Percentiles rank a stretch among this genome's conserved stretches.
Conservation (phyloP, 2,113 vertebrate genomes). For the Agelaius phoeniceus region DNA sequence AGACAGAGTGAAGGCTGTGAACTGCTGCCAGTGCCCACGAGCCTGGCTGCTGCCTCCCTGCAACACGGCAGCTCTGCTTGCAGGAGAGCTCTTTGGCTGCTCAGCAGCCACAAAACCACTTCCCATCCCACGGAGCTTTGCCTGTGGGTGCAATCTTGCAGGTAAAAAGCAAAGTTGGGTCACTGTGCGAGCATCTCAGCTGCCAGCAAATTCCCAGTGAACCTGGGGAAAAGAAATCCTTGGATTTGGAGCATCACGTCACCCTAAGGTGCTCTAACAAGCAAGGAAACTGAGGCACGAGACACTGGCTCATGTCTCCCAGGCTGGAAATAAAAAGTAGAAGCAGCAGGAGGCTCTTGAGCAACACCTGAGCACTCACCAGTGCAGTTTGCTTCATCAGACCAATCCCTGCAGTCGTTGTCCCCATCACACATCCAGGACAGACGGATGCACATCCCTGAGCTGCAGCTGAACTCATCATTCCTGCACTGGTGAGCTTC, state of each 20-base stretch:
- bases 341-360: background rate
- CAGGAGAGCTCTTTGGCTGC: background rate
- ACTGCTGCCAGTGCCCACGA: background rate
- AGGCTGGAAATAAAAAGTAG: background rate
- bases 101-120: background rate
- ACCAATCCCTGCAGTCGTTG: slow-evolving; percentile 98
- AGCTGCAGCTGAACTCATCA: slow-evolving; percentile 91
- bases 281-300: background rate
- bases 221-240: background rate
- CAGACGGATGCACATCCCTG: slow-evolving; percentile 91
- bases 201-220: background rate
- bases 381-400: slow-evolving; percentile 93
- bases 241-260: background rate
- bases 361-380: slow-evolving; percentile 68
- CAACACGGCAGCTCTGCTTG: background rate
- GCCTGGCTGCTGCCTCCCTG: background rate
- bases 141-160: background rate
- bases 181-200: background rate
- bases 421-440: slow-evolving; percentile 97
- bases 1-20: background rate
- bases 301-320: accelerated
- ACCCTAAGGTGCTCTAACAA: background rate
- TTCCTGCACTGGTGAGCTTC: slow-evolving; percentile 89
- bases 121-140: background rate
- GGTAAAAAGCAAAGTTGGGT: background rate